Conservation (phyloP, 2,113 vertebrate genomes). For the Neolamprologus ventralis region DNA sequence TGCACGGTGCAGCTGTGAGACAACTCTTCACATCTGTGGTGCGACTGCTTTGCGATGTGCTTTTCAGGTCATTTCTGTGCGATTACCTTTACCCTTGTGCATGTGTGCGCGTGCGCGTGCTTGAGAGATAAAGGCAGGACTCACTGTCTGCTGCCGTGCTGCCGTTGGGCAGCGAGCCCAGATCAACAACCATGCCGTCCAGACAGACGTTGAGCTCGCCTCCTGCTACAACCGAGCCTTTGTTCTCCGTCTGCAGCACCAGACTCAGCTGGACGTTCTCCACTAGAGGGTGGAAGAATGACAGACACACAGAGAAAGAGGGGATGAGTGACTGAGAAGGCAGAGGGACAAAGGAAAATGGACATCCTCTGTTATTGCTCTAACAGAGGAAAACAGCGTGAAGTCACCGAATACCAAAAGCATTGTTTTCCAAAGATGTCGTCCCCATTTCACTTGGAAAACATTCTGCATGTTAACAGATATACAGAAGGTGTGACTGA, state of each 20-base stretch:
- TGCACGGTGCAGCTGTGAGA: background rate
- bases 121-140: slow-evolving; percentile 57
- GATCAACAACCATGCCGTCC: slow-evolving; percentile 89
- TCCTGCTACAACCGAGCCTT: slow-evolving; percentile 86
- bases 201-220: slow-evolving; percentile 93
- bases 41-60: background rate
- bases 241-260: slow-evolving; percentile 93
- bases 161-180: slow-evolving; percentile 85
- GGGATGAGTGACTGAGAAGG: background rate
- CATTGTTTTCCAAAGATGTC: background rate
- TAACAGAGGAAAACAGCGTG: background rate
- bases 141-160: slow-evolving; percentile 82
- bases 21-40: background rate
- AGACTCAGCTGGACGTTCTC: slow-evolving; percentile 92
- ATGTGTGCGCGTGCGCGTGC: background rate
- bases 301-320: background rate
- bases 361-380: background rate
- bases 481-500: background rate
- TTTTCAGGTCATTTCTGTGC: slow-evolving; percentile 1
- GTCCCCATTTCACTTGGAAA: background rate
- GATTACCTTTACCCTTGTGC: background rate
- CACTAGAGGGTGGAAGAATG: slow-evolving; percentile 70
- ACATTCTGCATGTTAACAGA: background rate
- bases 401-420: background rate
- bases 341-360: background rate